Percentiles rank a stretch among this genome's conserved stretches.
Conservation (phyloP, 2,113 vertebrate genomes). For the Prolemur simus region DNA sequence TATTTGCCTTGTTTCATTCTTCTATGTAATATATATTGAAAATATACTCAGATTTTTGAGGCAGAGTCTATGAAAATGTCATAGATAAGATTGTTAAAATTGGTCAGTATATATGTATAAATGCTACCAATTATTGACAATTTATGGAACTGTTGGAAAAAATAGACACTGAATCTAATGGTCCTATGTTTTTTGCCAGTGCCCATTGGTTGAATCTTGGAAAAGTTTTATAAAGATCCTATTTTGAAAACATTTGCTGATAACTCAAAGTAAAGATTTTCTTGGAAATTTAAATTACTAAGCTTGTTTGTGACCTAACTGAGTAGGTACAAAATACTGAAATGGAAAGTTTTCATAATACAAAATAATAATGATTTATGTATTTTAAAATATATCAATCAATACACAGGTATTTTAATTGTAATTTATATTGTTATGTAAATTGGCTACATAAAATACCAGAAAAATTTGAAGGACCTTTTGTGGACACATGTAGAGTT, state of each 20-base stretch:
- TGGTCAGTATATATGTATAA: neutral
- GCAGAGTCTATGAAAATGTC: neutral
- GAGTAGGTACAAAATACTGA: neutral
- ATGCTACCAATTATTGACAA: neutral
- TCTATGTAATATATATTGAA: neutral
- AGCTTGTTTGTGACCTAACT: neutral
- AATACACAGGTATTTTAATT: neutral
- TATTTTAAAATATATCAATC: neutral
- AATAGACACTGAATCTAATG: neutral
- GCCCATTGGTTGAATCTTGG: neutral
- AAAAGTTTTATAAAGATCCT: neutral
- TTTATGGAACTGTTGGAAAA: neutral
- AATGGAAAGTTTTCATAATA: neutral
- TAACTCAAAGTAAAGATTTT: neutral
- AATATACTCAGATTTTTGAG: neutral
- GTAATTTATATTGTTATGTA: neutral
- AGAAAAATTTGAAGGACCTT: neutral
- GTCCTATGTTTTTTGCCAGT: neutral
- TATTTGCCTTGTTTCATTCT: neutral
- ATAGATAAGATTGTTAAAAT: neutral
- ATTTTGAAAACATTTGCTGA: neutral
- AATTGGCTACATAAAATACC: neutral
- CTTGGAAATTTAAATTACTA: neutral
- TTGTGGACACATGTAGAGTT: neutral
- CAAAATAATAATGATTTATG: neutral